Base-by-base conservation (phyloP, 2,797 vertebrate genomes). In the Oreortyx pictus region DNA sequence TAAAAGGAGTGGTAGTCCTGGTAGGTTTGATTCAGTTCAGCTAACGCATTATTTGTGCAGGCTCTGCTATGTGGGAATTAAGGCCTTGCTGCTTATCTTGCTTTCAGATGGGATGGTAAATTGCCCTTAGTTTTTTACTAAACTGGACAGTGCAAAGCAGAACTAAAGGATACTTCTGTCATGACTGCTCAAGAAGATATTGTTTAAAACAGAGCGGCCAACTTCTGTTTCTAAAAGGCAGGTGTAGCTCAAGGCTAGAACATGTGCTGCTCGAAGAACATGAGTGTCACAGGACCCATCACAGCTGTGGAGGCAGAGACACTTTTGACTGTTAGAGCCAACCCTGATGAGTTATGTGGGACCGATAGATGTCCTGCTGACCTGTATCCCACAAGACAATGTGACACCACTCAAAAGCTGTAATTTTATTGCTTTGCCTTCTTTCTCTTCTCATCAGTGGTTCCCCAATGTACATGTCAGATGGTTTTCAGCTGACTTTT, bases 401-500 rank as follows among this genome's bases (percentile, higher is more conserved):
- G 1, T 61, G 7, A 82, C 60, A 49, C 29, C 37, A 11, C 14
- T 64, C 18, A 16, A 64, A 82, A 80, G 11, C 19, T 54, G 2
- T 54, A 3, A 16, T 52, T 57, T 72, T 19, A 6, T 39, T 9
- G 60, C 33, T 91, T 44, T 88, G 11, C 37, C 39, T 77, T 9
- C 39, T 76, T 83, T 59, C 17, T 62, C 16, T 47, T 84, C 50
- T 50, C 14, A 39, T 19, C 23, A 78, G 50, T 54, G 65, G 29
- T 72, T 89, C 18, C 18, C 64, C n/a, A 68, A 35, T 82, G 46
- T 47, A 14, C 2, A 3, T 72, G 23, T 66, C 5, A 9, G 10
- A n/a, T 33, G 71, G 68, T 68, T 92, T 89, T 75, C 59, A 91
- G 61, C 24, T 74, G 70, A 60, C 31, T 83, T 89, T 91, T 88